Evolutionary conservation across 2,113 vertebrate genomes (phyloP).

Genomic region (Nycticebus coucang): DNA sequence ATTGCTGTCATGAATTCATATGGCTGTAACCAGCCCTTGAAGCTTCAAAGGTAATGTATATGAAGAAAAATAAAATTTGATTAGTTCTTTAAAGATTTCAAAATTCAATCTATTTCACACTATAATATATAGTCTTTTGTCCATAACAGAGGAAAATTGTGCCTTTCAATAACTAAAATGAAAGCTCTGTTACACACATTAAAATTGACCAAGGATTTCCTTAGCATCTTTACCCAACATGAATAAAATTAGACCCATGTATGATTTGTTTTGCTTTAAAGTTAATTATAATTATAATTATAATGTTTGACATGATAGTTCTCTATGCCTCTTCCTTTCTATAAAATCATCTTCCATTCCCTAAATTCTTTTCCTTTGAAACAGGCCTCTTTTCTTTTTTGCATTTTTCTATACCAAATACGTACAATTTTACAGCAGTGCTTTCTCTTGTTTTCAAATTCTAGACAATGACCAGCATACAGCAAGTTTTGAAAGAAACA

Average conservation of each 20-base stretch:
- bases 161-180: neutral
- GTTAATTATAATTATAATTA: conserved; percentile 45
- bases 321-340: conserved; percentile 32
- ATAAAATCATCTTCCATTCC: neutral
- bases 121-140: neutral
- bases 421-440: conserved; percentile 1
- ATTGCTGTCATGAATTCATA: conserved; percentile 22
- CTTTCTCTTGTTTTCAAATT: conserved; percentile 33
- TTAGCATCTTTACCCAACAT: conserved; percentile 17
- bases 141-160: neutral
- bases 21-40: neutral
- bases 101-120: neutral
- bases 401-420: conserved; percentile 45
- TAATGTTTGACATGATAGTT: neutral
- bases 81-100: conserved; percentile 32
- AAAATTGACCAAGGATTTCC: neutral
- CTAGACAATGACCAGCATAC: neutral
- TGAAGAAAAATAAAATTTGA: neutral
- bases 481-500: conserved; percentile 10
- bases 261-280: conserved; percentile 4
- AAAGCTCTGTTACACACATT: conserved; percentile 8
- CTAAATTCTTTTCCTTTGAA: conserved; percentile 16
- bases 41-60: conserved; percentile 26
- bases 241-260: neutral
- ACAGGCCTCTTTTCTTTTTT: conserved; percentile 23